phyloP scores from a whole-genome alignment of 2,888 invertebrate genomes.

The Drosophila vallismaia region DNA sequence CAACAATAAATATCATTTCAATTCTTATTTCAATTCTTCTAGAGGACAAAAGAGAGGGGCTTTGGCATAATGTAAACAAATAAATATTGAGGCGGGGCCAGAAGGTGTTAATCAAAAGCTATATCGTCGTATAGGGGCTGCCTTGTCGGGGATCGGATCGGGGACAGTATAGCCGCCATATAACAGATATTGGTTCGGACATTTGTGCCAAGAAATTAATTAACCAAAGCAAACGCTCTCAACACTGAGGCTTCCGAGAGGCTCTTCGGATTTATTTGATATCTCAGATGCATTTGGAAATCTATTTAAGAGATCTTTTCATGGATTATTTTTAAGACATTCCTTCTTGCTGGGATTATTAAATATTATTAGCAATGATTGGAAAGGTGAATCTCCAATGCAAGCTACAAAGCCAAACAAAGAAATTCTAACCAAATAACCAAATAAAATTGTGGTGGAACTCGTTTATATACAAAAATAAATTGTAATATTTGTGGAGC shows the following conservation, averaged over 20 bases:
- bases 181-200: constrained; percentile 30
- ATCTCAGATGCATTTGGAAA: constrained; percentile 18
- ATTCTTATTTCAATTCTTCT: constrained; percentile 16
- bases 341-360: no score
- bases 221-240: constrained; percentile 40
- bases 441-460: neutral
- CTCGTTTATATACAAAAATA: constrained; percentile 2
- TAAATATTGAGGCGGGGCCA: constrained; percentile 57
- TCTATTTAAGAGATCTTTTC: constrained; percentile 1
- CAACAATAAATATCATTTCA: constrained; percentile 49
- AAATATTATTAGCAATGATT: no score
- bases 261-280: constrained; percentile 7
- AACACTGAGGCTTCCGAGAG: constrained; percentile 21
- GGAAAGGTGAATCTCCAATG: neutral
- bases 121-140: constrained; percentile 12
- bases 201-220: constrained; percentile 65
- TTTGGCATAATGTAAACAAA: constrained; percentile 43
- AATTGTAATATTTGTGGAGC: constrained; percentile 17
- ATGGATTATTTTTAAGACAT: no score
- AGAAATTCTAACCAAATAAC: neutral
- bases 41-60: neutral
- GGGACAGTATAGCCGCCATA: constrained; percentile 11
- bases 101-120: constrained; percentile 64
- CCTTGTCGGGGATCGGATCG: constrained; percentile 29
- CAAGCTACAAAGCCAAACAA: neutral